Evolutionary conservation across 2,113 vertebrate genomes (phyloP), one percentile per base, ranked within the genome.

Genomic region (Agapornis roseicollis): DNA sequence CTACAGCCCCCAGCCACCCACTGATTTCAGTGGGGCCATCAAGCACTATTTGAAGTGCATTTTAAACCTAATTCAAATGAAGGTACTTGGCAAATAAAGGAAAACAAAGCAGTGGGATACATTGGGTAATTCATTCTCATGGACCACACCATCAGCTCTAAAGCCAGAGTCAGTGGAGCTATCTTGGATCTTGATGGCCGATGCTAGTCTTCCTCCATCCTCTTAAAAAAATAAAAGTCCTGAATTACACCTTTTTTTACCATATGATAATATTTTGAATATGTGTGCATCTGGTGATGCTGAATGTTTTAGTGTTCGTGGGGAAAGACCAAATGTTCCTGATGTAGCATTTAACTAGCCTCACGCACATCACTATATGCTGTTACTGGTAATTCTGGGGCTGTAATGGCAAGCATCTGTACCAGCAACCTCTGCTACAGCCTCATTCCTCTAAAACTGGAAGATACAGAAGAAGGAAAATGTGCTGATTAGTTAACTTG

Each of bases 401-500:
- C 63, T 55, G 50, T 17, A 9, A 53, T 44, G 85, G 70, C 37
- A 65, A 46, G 16, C 66, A 42, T 63, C 1, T 1, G 31, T 46
- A 42, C 33, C 79, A 46, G 70, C 84, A 82, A 68, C 73, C 50
- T 53, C 35, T 78, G 58, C 83, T 61, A n/a, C 89, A 84, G 60
- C 50, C 47, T 84, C 39, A 77, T 82, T 42, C 27, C 68, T 80
- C 56, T 68, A 58, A 60, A 86, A 93, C 47, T 20, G 79, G 41
- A 81, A 81, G 69, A 49, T 47, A 35, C 0, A 28, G 53, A 74
- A 84, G 82, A 27, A 84, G 72, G 60, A 55, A 79, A 63, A 63
- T 47, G 25, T 53, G 52, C 88, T 87, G 74, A 49, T 89, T 96
- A 87, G 89, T 92, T 82, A 95, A 82, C 53, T 85, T 69, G 52